phyloP scores from a whole-genome alignment of 2,113 vertebrate genomes.

The Cervus canadensis region DNA sequence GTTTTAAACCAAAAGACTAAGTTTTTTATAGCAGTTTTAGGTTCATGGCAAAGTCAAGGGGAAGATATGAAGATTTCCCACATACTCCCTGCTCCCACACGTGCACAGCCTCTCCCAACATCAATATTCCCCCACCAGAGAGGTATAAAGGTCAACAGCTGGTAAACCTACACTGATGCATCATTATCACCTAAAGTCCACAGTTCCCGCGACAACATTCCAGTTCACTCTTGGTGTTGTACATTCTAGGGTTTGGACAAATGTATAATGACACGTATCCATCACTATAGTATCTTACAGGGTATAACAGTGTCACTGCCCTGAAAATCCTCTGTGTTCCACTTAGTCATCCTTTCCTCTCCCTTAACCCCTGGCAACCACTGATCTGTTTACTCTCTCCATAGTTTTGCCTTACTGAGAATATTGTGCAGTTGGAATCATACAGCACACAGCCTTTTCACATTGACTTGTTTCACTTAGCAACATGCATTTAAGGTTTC shows the following conservation, averaged over 20 bases:
- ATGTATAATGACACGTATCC: not conserved
- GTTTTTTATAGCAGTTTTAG: not conserved
- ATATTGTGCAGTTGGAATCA: not conserved
- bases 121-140: not conserved
- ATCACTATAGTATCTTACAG: not conserved
- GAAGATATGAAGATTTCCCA: not conserved
- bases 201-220: not conserved
- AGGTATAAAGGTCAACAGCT: not conserved
- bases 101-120: not conserved
- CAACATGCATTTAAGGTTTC: not conserved
- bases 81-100: no score
- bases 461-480: not conserved
- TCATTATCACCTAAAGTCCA: not conserved
- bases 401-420: not conserved
- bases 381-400: not conserved
- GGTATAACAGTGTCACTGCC: not conserved
- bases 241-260: not conserved
- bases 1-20: not conserved
- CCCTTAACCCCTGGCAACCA: not conserved
- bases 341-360: not conserved
- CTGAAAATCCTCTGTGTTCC: not conserved
- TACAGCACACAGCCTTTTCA: not conserved
- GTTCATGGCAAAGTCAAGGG: not conserved
- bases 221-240: not conserved
- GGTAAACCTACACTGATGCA: not conserved